A percentile compares a stretch with the other conserved stretches of the same genome.
Evolutionary conservation across 1,140 invertebrate species (phyloP).

Genomic region (Thaumatotibia leucotreta): DNA sequence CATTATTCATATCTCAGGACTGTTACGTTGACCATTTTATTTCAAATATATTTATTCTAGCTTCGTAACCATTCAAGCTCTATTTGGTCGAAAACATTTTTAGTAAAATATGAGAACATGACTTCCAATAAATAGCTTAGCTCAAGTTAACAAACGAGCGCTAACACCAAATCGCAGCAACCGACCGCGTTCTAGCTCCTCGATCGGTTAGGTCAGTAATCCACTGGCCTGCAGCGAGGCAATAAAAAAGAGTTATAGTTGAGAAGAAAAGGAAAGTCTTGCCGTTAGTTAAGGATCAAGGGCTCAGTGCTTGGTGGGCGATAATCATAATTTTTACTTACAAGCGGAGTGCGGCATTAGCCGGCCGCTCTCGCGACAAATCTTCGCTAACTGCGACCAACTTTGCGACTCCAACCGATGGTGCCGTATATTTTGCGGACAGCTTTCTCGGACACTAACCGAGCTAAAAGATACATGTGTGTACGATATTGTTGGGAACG

Average conservation of each 20-base stretch:
- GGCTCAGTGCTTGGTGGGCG: slow-evolving; percentile 63
- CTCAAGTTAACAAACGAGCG: not conserved
- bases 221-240: slow-evolving; percentile 55
- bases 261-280: slow-evolving; percentile 70
- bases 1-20: too few relatives aligned
- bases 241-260: slow-evolving; percentile 77
- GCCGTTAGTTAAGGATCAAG: slow-evolving; percentile 73
- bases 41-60: too few relatives aligned
- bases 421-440: slow-evolving; percentile 32
- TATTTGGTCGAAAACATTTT: too few relatives aligned
- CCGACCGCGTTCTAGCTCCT: slow-evolving; percentile 26
- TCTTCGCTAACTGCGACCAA: slow-evolving; percentile 67
- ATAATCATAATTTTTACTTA: slow-evolving; percentile 77
- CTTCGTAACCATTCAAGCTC: too few relatives aligned
- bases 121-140: too few relatives aligned
- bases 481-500: not conserved
- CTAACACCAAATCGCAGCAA: not conserved
- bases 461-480: not conserved
- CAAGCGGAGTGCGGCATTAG: slow-evolving; percentile 66
- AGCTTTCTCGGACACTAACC: slow-evolving; percentile 5
- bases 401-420: slow-evolving; percentile 61
- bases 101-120: too few relatives aligned
- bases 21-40: too few relatives aligned
- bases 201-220: slow-evolving; percentile 69
- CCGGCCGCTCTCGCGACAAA: slow-evolving; percentile 58